Base-by-base conservation (phyloP, 2,113 vertebrate genomes). In the Nycticorax nycticorax region DNA sequence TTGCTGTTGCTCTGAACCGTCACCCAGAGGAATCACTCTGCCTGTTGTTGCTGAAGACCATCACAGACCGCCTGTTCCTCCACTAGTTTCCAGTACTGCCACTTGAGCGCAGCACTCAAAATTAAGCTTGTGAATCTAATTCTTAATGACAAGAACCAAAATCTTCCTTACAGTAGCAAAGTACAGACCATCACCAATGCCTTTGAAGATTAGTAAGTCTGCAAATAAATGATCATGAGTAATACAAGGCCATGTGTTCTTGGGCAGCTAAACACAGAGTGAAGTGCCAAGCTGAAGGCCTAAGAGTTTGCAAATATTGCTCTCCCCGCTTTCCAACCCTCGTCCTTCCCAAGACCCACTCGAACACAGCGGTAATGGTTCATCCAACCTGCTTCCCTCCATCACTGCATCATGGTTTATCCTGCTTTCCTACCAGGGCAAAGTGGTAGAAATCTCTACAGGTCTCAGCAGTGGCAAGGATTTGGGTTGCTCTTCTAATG, bases 11-110 rank as follows among this genome's bases (percentile, higher is more conserved):
- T 62, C 43, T 0, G 1, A 88, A 18, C 30, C 23, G 33, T 5
- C 27, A 15, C 0, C 0, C 0, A 1, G 35, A 75, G 28, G 30
- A 92, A 32, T 4, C 2, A 0, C 15, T 62, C n/a, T 72, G 47
- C 39, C 37, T 32, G 13, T 1, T 48, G n/a, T 7, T 48, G 48
- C 33, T 57, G 37, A 74, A 35, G 27, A 39, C 45, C 13, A 30
- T 26, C 24, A 55, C 18, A 85, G 18, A 28, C 6, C 1, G 2
- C 26, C 41, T 43, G 10, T 3, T 82, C 52, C 22, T 9, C 9
- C 23, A 9, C 15, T 8, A 35, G 15, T 41, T 59, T 72, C 66
- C 33, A 27, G 28, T 47, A 69, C 2, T 4, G 57, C 28, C n/a
- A 55, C n/a, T 59, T 14, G 9, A 63, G 43, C 5, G 9, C 55